Conservation (phyloP, 2,113 vertebrate species). For the Anhinga rufa region DNA sequence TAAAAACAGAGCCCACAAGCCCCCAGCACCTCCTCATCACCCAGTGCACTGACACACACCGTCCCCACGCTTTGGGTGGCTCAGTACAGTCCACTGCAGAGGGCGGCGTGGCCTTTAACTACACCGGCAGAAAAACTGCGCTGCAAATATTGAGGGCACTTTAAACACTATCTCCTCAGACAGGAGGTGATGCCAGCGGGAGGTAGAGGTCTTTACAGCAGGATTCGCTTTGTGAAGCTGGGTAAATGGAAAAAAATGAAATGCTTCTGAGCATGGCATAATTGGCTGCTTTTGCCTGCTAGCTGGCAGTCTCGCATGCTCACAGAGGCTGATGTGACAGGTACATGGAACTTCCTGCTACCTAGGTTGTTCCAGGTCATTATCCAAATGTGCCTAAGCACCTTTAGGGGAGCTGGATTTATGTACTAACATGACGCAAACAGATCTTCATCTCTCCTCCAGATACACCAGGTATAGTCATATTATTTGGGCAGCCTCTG, state of each 20-base stretch:
- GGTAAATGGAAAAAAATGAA: not conserved
- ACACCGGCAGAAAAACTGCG: rapidly evolving
- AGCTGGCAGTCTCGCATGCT: not conserved
- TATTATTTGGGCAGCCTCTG: not conserved
- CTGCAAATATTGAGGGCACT: not conserved
- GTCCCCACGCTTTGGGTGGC: rapidly evolving
- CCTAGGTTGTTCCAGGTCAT: conserved; percentile 31
- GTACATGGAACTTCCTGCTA: not conserved
- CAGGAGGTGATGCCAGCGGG: not conserved
- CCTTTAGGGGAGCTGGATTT: conserved; percentile 20
- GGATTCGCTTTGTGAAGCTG: not conserved
- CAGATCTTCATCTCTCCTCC: not conserved
- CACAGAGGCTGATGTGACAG: not conserved
- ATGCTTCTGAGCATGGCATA: not conserved
- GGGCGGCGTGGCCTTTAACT: not conserved
- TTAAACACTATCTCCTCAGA: not conserved
- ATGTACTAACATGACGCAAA: not conserved
- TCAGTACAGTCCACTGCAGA: rapidly evolving
- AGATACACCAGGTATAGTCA: not conserved
- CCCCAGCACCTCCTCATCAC: not conserved
- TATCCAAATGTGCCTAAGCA: not conserved
- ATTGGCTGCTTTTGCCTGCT: conserved; percentile 7
- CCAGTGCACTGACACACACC: not conserved
- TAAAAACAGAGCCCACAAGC: not conserved
- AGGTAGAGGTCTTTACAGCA: not conserved